A percentile compares a stretch with the other conserved stretches of the same genome.
These are phyloP conservation scores for Ptychodera flava DNA, from an alignment of 35 echinoderm and acorn worm species.

Conservation along the genomic window DNA sequence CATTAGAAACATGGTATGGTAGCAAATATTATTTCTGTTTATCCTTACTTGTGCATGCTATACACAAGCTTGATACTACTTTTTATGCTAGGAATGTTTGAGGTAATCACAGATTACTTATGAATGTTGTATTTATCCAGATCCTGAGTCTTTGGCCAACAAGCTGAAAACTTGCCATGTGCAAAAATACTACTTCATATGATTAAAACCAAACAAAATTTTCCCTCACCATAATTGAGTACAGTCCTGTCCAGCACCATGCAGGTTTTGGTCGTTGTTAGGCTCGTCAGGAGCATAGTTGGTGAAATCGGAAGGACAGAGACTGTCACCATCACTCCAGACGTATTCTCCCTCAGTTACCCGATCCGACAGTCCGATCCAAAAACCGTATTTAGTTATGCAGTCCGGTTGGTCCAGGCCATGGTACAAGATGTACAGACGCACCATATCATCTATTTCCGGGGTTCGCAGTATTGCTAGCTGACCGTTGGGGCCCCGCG, in stretches of 20 bases:
- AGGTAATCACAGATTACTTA: too few relatives aligned
- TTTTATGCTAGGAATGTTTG: too few relatives aligned
- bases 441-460: background rate
- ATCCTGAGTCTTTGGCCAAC: too few relatives aligned
- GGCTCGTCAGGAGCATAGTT: background rate
- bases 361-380: background rate
- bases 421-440: background rate
- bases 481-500: too few relatives aligned
- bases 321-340: background rate
- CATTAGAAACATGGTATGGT: too few relatives aligned
- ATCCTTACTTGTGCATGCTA: too few relatives aligned
- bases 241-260: background rate
- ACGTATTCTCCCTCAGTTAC: background rate
- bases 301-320: background rate
- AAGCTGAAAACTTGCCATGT: too few relatives aligned
- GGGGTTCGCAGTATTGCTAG: background rate
- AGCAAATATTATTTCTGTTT: too few relatives aligned
- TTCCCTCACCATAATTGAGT: background rate
- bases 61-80: too few relatives aligned
- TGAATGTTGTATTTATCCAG: too few relatives aligned
- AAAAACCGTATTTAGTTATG: background rate
- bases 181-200: too few relatives aligned
- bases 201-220: too few relatives aligned
- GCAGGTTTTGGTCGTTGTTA: background rate
- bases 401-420: background rate